Base-by-base conservation (phyloP, 2,113 vertebrate species). In the Microcebus jonahi region DNA sequence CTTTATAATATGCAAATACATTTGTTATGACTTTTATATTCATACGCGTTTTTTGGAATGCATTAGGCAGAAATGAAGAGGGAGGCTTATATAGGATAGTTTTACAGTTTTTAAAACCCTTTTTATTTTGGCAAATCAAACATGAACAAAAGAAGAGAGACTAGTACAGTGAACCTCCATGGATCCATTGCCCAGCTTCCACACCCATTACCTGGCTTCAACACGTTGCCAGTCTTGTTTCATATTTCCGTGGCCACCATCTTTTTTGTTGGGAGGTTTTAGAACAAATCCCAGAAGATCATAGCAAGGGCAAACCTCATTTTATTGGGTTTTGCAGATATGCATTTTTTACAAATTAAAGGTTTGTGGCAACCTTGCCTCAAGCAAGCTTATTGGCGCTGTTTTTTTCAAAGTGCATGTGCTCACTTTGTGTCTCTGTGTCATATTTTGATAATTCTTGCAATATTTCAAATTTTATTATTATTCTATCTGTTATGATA, bases 1-100 rank as follows among this genome's bases (percentile, higher is more conserved):
- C 27, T 90, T 57, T 80, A 61, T 42, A 68, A 59, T 29, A 7
- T 61, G 48, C 80, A 65, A 84, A 61, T 71, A 12, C 57, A 29
- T 83, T 92, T 84, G 70, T 83, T 85, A 53, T 31, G 50, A 76
- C 7, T 86, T 93, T 87, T 87, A 5, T 87, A 5, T 84, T 88
- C 45, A 50, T 50, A 36, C 4, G 25, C 57, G 31, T 63, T 73
- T 89, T 95, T 29, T 86, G 59, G 73, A 77, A 86, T 91, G 36
- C 25, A 39, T 25, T 77, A 36, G 48, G n/a, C 4, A 8, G 85
- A 70, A 59, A 95, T 75, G 55, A 84, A 95, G 29, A 61, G 8
- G 15, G 34, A 81, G 14, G 8, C 34, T 86, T 85, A 31, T 39
- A 17, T 27, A 31, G 42, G 29, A 48, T 53, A 63, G 2, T 79